Evolutionary conservation across 1,140 invertebrate species (phyloP).

Genomic region (Drosophila neocordata): DNA sequence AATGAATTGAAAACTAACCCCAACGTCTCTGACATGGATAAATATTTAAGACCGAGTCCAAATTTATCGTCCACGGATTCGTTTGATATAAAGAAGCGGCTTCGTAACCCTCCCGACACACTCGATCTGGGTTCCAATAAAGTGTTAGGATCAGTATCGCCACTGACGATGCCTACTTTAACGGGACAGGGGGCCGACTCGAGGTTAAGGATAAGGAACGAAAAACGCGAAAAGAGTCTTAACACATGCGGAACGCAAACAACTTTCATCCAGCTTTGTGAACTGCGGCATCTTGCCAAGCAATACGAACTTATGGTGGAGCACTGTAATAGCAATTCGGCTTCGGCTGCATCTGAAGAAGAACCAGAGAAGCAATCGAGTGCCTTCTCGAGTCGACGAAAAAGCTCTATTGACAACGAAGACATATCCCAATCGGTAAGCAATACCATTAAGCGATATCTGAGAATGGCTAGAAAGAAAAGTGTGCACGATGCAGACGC

Average conservation of each 20-base stretch:
- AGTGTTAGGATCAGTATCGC: neutral
- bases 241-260: slow-evolving; percentile 65
- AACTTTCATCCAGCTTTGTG: slow-evolving; percentile 63
- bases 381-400: slow-evolving; percentile 73
- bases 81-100: slow-evolving; percentile 9
- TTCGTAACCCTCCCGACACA: slow-evolving; percentile 14
- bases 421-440: slow-evolving; percentile 93
- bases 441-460: slow-evolving; percentile 92
- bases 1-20: neutral
- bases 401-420: slow-evolving; percentile 91
- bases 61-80: neutral
- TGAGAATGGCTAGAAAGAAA: slow-evolving; percentile 93
- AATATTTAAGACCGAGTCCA: neutral
- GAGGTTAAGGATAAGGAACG: neutral
- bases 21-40: slow-evolving; percentile 1
- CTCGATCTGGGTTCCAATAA: slow-evolving; percentile 1
- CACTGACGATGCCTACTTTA: neutral
- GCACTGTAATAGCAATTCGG: slow-evolving; percentile 22
- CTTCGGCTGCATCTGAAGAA: slow-evolving; percentile 70
- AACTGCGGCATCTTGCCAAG: slow-evolving; percentile 58
- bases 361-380: slow-evolving; percentile 28
- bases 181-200: no score
- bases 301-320: slow-evolving; percentile 45
- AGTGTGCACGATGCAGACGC: slow-evolving; percentile 89
- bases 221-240: slow-evolving; percentile 19